Evolutionary conservation across 2,797 vertebrate genomes (phyloP), one percentile per base, ranked within the genome.

Genomic region (Diplodus sargus): DNA sequence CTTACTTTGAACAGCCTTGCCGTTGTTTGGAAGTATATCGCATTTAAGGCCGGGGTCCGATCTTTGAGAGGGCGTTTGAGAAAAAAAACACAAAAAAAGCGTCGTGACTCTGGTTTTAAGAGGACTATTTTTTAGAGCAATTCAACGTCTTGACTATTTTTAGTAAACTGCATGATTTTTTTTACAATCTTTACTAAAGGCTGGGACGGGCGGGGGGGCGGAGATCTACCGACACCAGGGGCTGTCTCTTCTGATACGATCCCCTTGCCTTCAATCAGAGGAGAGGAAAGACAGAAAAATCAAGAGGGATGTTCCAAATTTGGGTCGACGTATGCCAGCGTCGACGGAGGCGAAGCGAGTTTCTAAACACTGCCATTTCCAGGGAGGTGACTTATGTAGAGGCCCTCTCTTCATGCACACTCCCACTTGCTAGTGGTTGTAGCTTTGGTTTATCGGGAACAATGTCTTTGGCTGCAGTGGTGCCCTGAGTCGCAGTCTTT

Each of bases 311-410:
- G 78, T 65, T 87, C 52, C 34, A 89, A 80, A 74, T 82, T 87
- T 79, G 69, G 72, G 88, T 92, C 84, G 72, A 76, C 82, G 80
- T 78, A 22, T 13, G 45, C 51, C 22, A 56, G 77, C 49, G 52
- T 84, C 81, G 90, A 89, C 78, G 22, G 74, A 87, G 81, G 78
- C 82, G 80, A 92, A 80, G 88, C 76, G n/a, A 94, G 92, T 90
- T 93, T 94, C 87, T 91, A 91, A 95, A 95, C 95, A 96, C 95
- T 96, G 96, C 95, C 95, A 95, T 95, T 95, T 94, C 78, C 76
- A 78, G 90, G 92, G 94, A 93, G 94, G 89, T 53, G 85, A 85
- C 88, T 86, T 85, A 63, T 78, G 88, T 87, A 73, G 51, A 81
- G 84, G 52, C 48, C 88, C 91, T 93, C 93, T 88, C 90, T 82